phyloP scores from a whole-genome alignment of 2,888 invertebrate species.

The Callimorpha dominula region DNA sequence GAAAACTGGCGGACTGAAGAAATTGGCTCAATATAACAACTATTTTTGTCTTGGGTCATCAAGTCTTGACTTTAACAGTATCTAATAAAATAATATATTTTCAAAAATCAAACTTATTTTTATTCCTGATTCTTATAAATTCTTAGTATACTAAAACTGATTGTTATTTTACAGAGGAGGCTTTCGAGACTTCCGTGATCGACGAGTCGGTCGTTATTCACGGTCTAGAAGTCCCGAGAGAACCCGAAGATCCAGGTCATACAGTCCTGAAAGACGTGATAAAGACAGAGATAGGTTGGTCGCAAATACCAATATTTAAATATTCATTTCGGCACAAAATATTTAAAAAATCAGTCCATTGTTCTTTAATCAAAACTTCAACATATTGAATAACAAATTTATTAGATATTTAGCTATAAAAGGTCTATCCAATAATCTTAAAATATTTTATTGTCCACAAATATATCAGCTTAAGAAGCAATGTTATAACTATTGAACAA shows the following conservation, averaged over 20 bases:
- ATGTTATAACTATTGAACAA: no score
- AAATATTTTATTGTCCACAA: no score
- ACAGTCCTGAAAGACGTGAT: conserved; percentile 81
- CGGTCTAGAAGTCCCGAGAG: conserved; percentile 87
- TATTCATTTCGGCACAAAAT: background rate
- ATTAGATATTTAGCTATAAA: no score
- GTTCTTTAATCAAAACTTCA: no score
- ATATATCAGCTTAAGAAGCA: no score
- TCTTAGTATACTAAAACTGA: background rate
- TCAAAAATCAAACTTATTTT: background rate
- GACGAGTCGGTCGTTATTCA: conserved; percentile 86
- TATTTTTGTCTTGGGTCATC: no score
- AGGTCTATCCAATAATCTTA: no score
- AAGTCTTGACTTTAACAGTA: no score
- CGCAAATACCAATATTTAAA: background rate
- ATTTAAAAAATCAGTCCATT: background rate
- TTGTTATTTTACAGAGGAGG: conserved; percentile 63
- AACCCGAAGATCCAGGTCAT: conserved; percentile 80
- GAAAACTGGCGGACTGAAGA: no score
- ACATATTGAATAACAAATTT: no score
- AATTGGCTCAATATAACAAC: no score
- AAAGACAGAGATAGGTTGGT: conserved; percentile 82
- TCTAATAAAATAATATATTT: no score
- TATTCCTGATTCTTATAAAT: background rate
- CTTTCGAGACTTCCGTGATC: conserved; percentile 90